Evolutionary conservation across 2,888 invertebrate species (phyloP).

Genomic region (Herminia tarsipennalis): DNA sequence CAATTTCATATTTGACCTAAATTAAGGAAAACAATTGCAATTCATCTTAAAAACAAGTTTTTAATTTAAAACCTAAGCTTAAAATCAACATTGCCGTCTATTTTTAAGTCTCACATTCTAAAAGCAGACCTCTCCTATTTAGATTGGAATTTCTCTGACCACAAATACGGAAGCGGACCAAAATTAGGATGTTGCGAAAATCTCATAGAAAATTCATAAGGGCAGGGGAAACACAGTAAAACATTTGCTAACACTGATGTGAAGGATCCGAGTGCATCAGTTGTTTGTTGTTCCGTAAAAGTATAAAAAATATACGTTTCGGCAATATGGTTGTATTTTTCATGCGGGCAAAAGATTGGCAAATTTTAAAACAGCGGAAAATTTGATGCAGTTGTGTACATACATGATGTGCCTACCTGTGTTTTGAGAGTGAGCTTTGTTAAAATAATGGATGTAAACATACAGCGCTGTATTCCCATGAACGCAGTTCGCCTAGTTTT

Average conservation of each 20-base stretch:
- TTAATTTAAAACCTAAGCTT: too few species aligned
- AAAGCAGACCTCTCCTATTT: conserved; percentile 18
- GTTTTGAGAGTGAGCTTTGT: too few species aligned
- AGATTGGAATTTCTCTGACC: conserved; percentile 17
- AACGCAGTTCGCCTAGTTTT: too few species aligned
- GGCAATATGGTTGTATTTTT: conserved; percentile 22
- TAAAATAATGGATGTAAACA: too few species aligned
- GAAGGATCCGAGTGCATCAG: conserved; percentile 27
- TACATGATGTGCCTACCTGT: too few species aligned
- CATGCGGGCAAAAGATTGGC: conserved; percentile 11
- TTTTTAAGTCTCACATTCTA: background rate
- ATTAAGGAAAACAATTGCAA: too few species aligned
- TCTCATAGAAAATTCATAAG: conserved; percentile 27
- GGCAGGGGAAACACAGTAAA: conserved; percentile 7
- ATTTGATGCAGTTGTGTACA: background rate
- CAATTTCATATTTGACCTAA: too few species aligned
- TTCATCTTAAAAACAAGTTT: too few species aligned
- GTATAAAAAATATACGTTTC: conserved; percentile 34
- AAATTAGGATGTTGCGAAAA: conserved; percentile 23
- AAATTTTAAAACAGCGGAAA: conserved; percentile 7
- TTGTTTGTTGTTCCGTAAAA: conserved; percentile 25
- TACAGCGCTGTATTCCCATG: too few species aligned
- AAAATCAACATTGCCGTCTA: background rate
- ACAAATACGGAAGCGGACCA: conserved; percentile 13
- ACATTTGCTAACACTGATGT: conserved; percentile 18